Evolutionary conservation across 2,113 vertebrate genomes (phyloP), one percentile per base, ranked within the genome.

Genomic region (Burhinus oedicnemus): DNA sequence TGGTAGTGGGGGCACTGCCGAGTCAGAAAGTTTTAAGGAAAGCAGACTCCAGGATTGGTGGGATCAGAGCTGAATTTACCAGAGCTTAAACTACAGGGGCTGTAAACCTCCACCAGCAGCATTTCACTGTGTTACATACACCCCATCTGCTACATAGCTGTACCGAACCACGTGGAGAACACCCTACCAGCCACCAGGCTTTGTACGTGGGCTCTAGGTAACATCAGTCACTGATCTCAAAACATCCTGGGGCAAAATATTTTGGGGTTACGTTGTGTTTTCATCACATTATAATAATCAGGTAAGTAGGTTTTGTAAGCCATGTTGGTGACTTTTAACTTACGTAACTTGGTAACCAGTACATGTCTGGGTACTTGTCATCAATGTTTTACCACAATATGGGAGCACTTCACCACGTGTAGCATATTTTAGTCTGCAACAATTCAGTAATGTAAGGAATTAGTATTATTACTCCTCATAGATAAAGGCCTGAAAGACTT

Each of bases 211-310:
- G 90, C 65, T 69, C 17, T 14, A 49, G 19, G 65, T 60, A 84
- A 80, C 32, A 44, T 83, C 70, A 70, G 26, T 29, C 87, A 75
- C 45, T 62, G 52, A 87, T 76, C 69, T 87, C 71, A 93, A 49
- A 79, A 77, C 88, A 80, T 29, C 90, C 82, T 80, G 45, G 29
- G 78, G 96, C 62, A 91, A 95, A 75, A 70, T 54, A 74, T 74
- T 96, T 72, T 65, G 27, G 64, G 21, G 22, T 87, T 83, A 77
- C 47, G 2, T 29, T 95, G 15, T 45, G 44, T 93, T 95, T 96
- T 85, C 36, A 91, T 90, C 93, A 93, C 85, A 80, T 93, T 77
- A 42, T 62, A 62, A 32, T 52, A 80, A 91, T 78, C 84, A 96
- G 93, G 83, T 91, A 95, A 80, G 12, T 80, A 60, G 8, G n/a